phyloP scores from a whole-genome alignment of 1,140 invertebrate genomes.

The Ips typographus region DNA sequence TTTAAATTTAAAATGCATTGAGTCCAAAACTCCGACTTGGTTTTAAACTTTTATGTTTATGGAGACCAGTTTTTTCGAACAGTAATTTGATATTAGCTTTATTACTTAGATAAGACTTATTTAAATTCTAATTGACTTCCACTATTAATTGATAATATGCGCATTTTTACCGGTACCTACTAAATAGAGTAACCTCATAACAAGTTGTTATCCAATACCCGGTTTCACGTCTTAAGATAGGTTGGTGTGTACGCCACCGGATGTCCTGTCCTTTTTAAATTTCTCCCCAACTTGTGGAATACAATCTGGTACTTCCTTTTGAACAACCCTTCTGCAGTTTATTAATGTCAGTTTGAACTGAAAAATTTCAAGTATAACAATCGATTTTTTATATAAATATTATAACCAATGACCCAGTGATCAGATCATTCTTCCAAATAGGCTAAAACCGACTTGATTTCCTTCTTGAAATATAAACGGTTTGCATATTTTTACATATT shows the following conservation, averaged over 20 bases:
- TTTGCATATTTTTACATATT: background rate
- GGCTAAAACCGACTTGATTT: too few relatives aligned
- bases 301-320: conserved; percentile 49
- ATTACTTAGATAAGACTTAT: too few relatives aligned
- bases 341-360: conserved; percentile 20
- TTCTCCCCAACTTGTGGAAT: conserved; percentile 49
- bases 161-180: background rate
- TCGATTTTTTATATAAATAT: too few relatives aligned
- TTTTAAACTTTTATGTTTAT: conserved; percentile 21
- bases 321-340: conserved; percentile 23
- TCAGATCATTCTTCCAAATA: too few relatives aligned
- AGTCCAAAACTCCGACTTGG: conserved; percentile 6
- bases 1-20: conserved; percentile 21
- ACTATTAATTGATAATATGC: background rate
- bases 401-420: too few relatives aligned
- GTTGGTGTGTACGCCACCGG: conserved; percentile 41
- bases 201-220: conserved; percentile 42
- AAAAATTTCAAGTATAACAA: too few relatives aligned
- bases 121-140: too few relatives aligned
- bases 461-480: background rate
- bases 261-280: conserved; percentile 48
- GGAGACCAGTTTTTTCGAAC: background rate
- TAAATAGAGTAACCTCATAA: background rate
- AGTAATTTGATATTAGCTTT: background rate
- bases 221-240: conserved; percentile 25